Evolutionary conservation across 1,140 invertebrate species (phyloP), one percentile per base, ranked within the genome.

Genomic region (Sycophila sp.): DNA sequence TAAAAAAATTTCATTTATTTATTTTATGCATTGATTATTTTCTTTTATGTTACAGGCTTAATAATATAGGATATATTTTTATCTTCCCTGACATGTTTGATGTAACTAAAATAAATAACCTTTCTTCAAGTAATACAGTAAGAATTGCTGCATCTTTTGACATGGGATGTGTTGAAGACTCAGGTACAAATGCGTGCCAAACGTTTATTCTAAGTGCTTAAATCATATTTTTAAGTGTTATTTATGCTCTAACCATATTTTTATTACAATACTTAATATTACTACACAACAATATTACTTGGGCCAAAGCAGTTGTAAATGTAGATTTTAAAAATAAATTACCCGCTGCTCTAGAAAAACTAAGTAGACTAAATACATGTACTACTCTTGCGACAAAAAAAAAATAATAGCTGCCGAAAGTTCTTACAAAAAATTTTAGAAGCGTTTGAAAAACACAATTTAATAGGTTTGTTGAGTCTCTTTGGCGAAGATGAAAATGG

Each of bases 141-240:
- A 26, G 66, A 17, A 65, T 65, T 22, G 71, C 71, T 51, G 42
- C 34, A 6, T 68, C 64, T 17, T 72, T 60, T 19, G 65, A 72
- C 17, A 72, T 68, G 49, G 65, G 38, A 4, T 72, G 63, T 40
- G 13, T 34, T n/a, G n/a, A n/a, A n/a, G n/a, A n/a, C n/a, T n/a
- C n/a, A n/a, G n/a, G n/a, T n/a, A n/a, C n/a, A n/a, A n/a, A n/a
- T n/a, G n/a, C n/a, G n/a, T n/a, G n/a, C n/a, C n/a, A n/a, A n/a
- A n/a, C n/a, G n/a, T n/a, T n/a, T n/a, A n/a, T n/a, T n/a, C n/a
- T n/a, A n/a, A n/a, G n/a, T n/a, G n/a, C n/a, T n/a, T n/a, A n/a
- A n/a, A n/a, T n/a, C n/a, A n/a, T n/a, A n/a, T n/a, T n/a, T n/a
- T n/a, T n/a, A n/a, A n/a, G n/a, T n/a, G n/a, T n/a, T n/a, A n/a